phyloP scores from a whole-genome alignment of 2,797 vertebrate species.

The Darevskia nairensis region DNA sequence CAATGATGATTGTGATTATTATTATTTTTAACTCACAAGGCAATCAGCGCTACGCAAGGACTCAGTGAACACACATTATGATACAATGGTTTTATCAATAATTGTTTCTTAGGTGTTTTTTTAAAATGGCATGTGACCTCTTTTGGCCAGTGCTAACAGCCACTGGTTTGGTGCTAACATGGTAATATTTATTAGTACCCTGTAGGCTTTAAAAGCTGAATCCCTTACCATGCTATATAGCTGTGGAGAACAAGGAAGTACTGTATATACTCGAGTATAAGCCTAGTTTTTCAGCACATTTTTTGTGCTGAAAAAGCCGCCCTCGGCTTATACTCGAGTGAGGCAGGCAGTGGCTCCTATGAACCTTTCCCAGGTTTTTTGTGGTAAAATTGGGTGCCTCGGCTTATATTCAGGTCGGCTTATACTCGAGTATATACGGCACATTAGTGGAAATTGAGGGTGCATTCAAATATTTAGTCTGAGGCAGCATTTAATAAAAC shows the following conservation, averaged over 20 bases:
- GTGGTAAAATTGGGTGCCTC: too few relatives aligned
- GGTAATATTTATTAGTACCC: conserved; percentile 72
- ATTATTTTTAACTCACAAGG: not conserved
- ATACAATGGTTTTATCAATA: conserved; percentile 70
- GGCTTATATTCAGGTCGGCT: too few relatives aligned
- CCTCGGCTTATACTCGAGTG: too few relatives aligned
- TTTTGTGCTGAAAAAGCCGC: too few relatives aligned
- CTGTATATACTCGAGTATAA: too few relatives aligned
- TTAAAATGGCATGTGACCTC: conserved; percentile 76
- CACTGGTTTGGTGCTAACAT: conserved; percentile 80
- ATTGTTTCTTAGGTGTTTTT: conserved; percentile 64
- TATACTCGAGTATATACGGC: too few relatives aligned
- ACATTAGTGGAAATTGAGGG: conserved; percentile 26
- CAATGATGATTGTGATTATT: not conserved
- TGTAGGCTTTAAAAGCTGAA: conserved; percentile 63
- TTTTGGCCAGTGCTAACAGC: conserved; percentile 68
- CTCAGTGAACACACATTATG: conserved; percentile 42
- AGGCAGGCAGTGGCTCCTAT: too few relatives aligned
- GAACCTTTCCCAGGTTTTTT: too few relatives aligned
- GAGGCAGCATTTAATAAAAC: not conserved
- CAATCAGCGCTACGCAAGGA: not conserved
- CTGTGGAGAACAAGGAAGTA: conserved; percentile 42
- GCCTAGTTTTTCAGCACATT: too few relatives aligned
- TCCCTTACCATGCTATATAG: conserved; percentile 55
- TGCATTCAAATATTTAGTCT: not conserved